Evolutionary conservation across 2,113 vertebrate genomes (phyloP), one percentile per base, ranked within the genome.

Genomic region (Scortum barcoo): DNA sequence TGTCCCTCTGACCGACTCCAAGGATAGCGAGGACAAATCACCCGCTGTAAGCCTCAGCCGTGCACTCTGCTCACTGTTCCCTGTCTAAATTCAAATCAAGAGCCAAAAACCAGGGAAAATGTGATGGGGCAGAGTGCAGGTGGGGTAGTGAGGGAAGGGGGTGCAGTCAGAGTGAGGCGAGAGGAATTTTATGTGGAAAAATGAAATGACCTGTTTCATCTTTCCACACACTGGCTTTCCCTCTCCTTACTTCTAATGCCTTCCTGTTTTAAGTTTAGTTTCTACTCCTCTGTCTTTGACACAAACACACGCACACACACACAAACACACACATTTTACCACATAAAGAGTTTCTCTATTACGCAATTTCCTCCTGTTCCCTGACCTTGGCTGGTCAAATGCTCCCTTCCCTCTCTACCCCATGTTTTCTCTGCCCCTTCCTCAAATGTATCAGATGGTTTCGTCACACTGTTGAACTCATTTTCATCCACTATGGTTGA

Each of bases 31-130:
- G 93, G 90, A 92, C 93, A 91, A 91, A 94, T 93, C 89, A 83
- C 85, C 89, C 36, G 85, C 88, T 89, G 89, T 74, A 93, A 89
- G 90, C 76, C 80, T 86, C 82, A 72, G 67, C 72, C 28, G 0
- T 89, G 81, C 72, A 63, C 76, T 79, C 73, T 79, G 77, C 76
- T 83, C 89, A 72, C 70, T 71, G 75, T 81, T 79, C 87, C 86
- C 85, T 85, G 85, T 92, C 89, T 90, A 92, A 90, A 93, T 94
- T 92, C 80, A 92, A 90, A 94, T 92, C 89, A 87, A 86, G 76
- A 89, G 75, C 86, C 78, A 92, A 88, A 87, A 82, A 67, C 72
- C 58, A 74, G 57, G 46, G 60, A 80, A 81, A 88, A 86, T 83
- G 83, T 74, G 86, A 58, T 63, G 74, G 85, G 73, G 56, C 7